These are phyloP conservation scores for Dryadula phaetusa DNA, from an alignment of 2,888 invertebrate species.

Conservation along the genomic window DNA sequence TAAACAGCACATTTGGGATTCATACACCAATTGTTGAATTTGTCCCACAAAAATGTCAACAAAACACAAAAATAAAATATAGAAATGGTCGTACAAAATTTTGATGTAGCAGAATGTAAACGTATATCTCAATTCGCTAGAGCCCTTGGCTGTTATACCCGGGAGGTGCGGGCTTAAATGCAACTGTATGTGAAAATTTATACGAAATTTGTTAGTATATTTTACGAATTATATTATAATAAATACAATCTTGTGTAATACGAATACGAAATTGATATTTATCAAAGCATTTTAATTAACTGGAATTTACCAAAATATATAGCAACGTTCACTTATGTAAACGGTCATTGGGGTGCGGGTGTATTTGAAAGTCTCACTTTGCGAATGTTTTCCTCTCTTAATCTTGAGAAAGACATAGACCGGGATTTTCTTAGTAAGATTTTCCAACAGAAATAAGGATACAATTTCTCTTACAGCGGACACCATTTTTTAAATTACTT, in stretches of 20 bases:
- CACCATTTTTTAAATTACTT: not conserved
- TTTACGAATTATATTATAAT: too few species aligned
- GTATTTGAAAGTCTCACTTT: not conserved
- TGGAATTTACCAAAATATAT: not conserved
- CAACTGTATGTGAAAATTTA: too few species aligned
- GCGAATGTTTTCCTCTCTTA: conserved; percentile 8
- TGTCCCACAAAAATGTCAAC: not conserved
- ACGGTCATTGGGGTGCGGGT: not conserved
- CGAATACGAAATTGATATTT: too few species aligned
- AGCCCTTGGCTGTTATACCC: too few species aligned
- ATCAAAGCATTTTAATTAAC: not conserved
- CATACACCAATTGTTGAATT: too few species aligned
- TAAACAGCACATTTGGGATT: too few species aligned
- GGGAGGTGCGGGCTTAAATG: too few species aligned
- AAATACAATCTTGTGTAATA: too few species aligned
- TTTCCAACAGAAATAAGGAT: not conserved
- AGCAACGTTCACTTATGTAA: conserved; percentile 2
- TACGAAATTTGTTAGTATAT: too few species aligned
- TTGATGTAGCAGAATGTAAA: too few species aligned
- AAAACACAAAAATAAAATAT: not conserved
- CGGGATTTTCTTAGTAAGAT: conserved; percentile 2
- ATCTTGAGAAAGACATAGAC: conserved; percentile 3
- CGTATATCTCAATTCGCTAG: too few species aligned
- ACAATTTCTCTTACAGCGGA: not conserved
- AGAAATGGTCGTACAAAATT: not conserved